Evolutionary conservation across 2,113 vertebrate genomes (phyloP), one percentile per base, ranked within the genome.

Genomic region (Hippocampus comes): DNA sequence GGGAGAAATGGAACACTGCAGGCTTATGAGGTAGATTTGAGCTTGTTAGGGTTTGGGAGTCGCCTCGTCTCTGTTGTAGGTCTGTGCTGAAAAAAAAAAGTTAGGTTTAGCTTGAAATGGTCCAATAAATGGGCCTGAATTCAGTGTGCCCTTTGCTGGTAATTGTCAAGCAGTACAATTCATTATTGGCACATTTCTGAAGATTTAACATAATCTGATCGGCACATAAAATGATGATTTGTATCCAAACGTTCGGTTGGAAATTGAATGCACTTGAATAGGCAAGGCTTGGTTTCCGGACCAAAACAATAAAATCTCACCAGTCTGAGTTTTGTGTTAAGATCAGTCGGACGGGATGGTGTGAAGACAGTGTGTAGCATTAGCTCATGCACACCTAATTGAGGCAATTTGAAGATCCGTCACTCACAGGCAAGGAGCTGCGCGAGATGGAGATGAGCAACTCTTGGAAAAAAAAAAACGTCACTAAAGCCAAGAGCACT

Each of bases 331-430:
- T 30, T 61, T 64, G 70, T 49, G 27, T 65, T 30, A 20, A 38
- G 74, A 76, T 81, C 34, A 70, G 64, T 72, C 60, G 57, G 77
- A 67, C 82, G 78, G 74, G 70, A 74, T 76, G 67, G 73, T 80
- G 80, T 76, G 64, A 67, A 73, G 63, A 77, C 73, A 80, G 65
- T 21, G 23, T 46, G 48, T 30, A 34, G 66, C 27, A 43, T 71
- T 41, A 59, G 53, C 66, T 71, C 73, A 63, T n/a, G 42, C 51
- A 76, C 78, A 80, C 73, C 88, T 86, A 84, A 85, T 91, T 89
- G 86, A 84, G 75, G 70, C 76, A 76, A 86, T 90, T 87, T 80
- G 74, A 68, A 80, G 80, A 79, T 75, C 85, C 75, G 80, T 92
- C 88, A 90, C 73, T 88, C 89, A 88, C 43, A 65, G 60, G 53